Percentiles rank a stretch among this genome's conserved stretches.
phyloP scores from a whole-genome alignment of 2,888 invertebrate genomes.

The Parascotia fuliginaria region DNA sequence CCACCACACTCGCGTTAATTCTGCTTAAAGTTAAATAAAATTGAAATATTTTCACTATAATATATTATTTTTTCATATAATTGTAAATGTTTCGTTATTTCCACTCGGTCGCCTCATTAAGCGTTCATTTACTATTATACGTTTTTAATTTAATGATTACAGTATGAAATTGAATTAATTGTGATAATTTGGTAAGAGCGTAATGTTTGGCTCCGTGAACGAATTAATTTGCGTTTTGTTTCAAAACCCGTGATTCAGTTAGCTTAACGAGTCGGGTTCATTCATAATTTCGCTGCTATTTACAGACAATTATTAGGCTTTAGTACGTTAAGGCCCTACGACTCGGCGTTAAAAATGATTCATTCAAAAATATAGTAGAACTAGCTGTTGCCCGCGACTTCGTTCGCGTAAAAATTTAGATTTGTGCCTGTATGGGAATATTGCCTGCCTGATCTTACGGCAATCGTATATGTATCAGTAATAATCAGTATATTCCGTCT shows the following conservation, averaged over 20 bases:
- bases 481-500: too few relatives aligned
- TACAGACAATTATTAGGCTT: background rate
- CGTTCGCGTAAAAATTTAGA: too few relatives aligned
- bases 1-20: slow-evolving; percentile 53
- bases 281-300: slow-evolving; percentile 11
- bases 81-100: slow-evolving; percentile 35
- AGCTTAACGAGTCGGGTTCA: slow-evolving; percentile 31
- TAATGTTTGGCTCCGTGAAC: slow-evolving; percentile 31
- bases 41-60: slow-evolving; percentile 42
- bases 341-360: too few relatives aligned
- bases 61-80: too few relatives aligned
- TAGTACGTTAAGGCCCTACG: background rate
- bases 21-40: slow-evolving; percentile 50
- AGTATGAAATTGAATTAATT: slow-evolving; percentile 39
- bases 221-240: slow-evolving; percentile 46
- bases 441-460: too few relatives aligned
- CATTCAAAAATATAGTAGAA: too few relatives aligned
- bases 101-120: slow-evolving; percentile 41
- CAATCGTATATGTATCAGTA: too few relatives aligned
- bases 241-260: slow-evolving; percentile 33
- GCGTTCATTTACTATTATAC: slow-evolving; percentile 41
- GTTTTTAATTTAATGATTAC: slow-evolving; percentile 45
- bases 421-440: too few relatives aligned
- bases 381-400: too few relatives aligned
- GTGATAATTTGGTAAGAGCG: slow-evolving; percentile 38